Percentiles rank a stretch among this genome's conserved stretches.
Evolutionary conservation across 1,140 invertebrate species (phyloP).

Genomic region (Helicoverpa armigera): DNA sequence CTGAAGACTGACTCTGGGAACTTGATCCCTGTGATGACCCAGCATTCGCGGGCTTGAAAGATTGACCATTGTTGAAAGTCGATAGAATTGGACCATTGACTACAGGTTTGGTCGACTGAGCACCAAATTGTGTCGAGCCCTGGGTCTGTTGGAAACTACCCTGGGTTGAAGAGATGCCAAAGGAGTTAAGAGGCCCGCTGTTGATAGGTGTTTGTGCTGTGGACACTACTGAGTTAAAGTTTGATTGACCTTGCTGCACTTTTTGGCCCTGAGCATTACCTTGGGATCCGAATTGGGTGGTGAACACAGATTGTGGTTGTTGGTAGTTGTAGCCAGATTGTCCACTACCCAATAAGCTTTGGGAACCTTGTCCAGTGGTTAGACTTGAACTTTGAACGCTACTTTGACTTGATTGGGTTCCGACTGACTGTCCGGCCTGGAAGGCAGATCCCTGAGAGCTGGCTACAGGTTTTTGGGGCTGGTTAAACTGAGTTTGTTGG

Average conservation of each 20-base stretch:
- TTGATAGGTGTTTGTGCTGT: slow-evolving; percentile 6
- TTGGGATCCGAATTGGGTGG: not conserved
- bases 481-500: slow-evolving; percentile 24
- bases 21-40: not conserved
- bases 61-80: slow-evolving; percentile 3
- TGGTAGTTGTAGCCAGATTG: slow-evolving; percentile 4
- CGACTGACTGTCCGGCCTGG: not conserved
- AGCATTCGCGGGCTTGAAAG: not conserved
- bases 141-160: not conserved
- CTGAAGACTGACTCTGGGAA: not conserved
- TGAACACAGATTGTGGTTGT: not conserved
- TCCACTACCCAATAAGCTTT: not conserved
- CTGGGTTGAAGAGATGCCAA: slow-evolving; percentile 23
- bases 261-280: slow-evolving; percentile 10
- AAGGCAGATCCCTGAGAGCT: slow-evolving; percentile 1
- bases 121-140: slow-evolving; percentile 34
- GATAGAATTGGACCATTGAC: slow-evolving; percentile 2
- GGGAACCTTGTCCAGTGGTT: not conserved
- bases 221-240: slow-evolving; percentile 10
- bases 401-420: not conserved
- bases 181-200: not conserved
- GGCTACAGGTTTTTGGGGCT: slow-evolving; percentile 19
- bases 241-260: slow-evolving; percentile 2
- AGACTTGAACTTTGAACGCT: not conserved
- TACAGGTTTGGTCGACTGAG: slow-evolving; percentile 15